phyloP scores from a whole-genome alignment of 2,113 vertebrate genomes.

The Alaudala cheleensis region DNA sequence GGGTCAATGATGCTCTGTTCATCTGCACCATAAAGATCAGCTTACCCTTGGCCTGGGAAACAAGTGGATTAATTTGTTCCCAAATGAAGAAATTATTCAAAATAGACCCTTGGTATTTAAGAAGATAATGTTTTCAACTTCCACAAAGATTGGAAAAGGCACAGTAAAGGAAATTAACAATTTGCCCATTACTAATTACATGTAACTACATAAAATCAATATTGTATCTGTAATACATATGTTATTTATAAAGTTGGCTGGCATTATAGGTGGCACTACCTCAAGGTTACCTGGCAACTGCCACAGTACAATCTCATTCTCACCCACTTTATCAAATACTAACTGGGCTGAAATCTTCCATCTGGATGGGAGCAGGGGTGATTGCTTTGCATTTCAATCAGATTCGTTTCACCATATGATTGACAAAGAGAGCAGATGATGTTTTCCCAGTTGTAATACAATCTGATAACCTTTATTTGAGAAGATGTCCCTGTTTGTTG shows the following conservation, averaged over 20 bases:
- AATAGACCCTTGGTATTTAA: not conserved
- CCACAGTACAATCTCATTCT: not conserved
- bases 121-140: not conserved
- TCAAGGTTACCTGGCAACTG: constrained; percentile 19
- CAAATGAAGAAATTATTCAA: not conserved
- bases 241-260: not conserved
- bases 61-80: not conserved
- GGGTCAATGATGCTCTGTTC: not conserved
- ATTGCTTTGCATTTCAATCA: constrained; percentile 1
- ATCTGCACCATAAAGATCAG: not conserved
- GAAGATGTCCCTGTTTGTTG: not conserved
- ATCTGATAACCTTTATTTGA: not conserved
- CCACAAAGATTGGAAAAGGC: not conserved
- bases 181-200: not conserved
- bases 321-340: not conserved
- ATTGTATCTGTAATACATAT: not conserved
- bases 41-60: not conserved
- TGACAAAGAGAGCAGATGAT: not conserved
- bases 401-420: not conserved
- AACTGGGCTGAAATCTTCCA: constrained; percentile 22
- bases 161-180: not conserved
- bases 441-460: not conserved
- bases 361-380: not conserved
- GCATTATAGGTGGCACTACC: not conserved
- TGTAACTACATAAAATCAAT: not conserved